Evolutionary conservation across 2,113 vertebrate species (phyloP).

Genomic region (Columba janthina): DNA sequence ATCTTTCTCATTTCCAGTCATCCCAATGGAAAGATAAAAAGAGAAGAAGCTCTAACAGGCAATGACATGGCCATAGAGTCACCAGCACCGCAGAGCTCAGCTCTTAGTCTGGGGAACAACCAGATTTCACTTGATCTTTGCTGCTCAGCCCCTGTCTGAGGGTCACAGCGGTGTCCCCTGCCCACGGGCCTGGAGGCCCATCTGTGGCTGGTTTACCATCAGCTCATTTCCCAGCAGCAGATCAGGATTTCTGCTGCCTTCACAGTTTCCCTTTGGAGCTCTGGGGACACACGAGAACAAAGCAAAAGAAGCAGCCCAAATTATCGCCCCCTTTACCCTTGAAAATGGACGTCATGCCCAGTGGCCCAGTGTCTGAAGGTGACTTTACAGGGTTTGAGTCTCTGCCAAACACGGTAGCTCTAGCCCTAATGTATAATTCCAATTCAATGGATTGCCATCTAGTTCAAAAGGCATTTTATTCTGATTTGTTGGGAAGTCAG

Average conservation of each 20-base stretch:
- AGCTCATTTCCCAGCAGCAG: background rate
- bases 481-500: conserved; percentile 7
- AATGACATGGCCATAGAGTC: accelerated
- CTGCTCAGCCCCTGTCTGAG: background rate
- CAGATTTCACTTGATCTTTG: background rate
- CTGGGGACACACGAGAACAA: background rate
- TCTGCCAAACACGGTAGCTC: background rate
- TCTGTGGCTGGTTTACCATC: background rate
- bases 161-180: background rate
- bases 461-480: background rate
- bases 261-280: background rate
- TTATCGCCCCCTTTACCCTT: background rate
- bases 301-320: background rate
- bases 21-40: background rate
- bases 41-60: background rate
- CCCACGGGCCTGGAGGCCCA: background rate
- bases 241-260: background rate
- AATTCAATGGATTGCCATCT: background rate
- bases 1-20: background rate
- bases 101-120: background rate
- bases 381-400: background rate
- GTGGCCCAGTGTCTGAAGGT: background rate
- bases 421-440: background rate
- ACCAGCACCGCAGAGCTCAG: background rate
- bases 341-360: background rate